Percentiles rank a stretch among this genome's conserved stretches.
Conservation (phyloP, 2,113 vertebrate species). For the Calonectris borealis region DNA sequence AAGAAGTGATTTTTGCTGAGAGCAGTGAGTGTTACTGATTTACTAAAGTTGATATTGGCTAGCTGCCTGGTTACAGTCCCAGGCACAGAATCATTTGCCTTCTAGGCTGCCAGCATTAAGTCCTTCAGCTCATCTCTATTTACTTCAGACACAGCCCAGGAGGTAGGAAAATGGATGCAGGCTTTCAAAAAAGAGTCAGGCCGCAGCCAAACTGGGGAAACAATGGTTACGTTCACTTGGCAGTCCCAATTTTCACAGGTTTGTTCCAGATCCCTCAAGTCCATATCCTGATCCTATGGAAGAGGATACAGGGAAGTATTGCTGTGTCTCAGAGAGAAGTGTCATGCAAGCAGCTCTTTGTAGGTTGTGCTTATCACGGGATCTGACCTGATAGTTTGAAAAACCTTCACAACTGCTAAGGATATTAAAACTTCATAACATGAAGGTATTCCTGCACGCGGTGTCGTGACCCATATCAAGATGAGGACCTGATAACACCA, state of each 20-base stretch:
- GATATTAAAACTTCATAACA: not conserved
- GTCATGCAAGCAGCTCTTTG: not conserved
- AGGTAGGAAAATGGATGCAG: not conserved
- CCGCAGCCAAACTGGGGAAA: not conserved
- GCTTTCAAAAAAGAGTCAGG: not conserved
- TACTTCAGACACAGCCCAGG: not conserved
- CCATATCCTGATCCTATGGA: not conserved
- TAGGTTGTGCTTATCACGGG: not conserved
- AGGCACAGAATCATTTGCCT: constrained; percentile 36
- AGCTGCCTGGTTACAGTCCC: constrained; percentile 20
- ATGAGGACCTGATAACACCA: not conserved
- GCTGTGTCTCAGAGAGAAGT: not conserved
- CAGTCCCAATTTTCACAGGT: not conserved
- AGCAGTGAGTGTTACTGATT: constrained; percentile 18
- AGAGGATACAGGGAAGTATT: not conserved
- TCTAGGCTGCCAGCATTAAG: constrained; percentile 3
- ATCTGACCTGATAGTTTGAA: not conserved
- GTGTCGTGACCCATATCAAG: not conserved
- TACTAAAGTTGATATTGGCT: constrained; percentile 32
- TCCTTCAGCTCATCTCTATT: constrained; percentile 22
- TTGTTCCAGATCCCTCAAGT: not conserved
- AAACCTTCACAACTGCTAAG: not conserved
- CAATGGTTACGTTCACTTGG: not conserved
- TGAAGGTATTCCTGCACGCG: not conserved
- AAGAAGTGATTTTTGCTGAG: constrained; percentile 21